phyloP scores from a whole-genome alignment of 2,888 invertebrate species.

The Cyaniris semiargus region DNA sequence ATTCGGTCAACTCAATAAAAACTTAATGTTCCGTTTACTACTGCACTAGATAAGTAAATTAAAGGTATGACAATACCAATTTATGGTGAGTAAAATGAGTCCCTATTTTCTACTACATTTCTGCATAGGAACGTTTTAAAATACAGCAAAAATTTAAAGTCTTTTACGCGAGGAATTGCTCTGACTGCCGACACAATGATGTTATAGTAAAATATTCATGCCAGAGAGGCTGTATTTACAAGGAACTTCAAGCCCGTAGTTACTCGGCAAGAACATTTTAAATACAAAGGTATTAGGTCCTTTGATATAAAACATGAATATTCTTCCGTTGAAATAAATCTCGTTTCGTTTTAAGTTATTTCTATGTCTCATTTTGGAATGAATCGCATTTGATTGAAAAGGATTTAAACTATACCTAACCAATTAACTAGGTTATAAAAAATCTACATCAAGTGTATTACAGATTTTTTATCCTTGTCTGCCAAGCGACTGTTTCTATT shows the following conservation, averaged over 20 bases:
- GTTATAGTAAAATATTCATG: slow-evolving; percentile 29
- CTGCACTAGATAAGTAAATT: too few relatives aligned
- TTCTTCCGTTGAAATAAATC: slow-evolving; percentile 21
- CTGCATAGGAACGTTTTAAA: background rate
- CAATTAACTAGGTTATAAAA: background rate
- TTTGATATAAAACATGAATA: slow-evolving; percentile 29
- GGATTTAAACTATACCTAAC: background rate
- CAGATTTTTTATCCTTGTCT: too few relatives aligned
- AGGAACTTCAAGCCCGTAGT: slow-evolving; percentile 26
- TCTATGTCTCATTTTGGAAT: background rate
- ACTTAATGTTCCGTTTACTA: too few relatives aligned
- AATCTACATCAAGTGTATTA: too few relatives aligned
- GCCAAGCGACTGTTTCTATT: too few relatives aligned
- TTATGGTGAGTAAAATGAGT: background rate
- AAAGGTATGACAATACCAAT: background rate
- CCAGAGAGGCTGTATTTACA: slow-evolving; percentile 19
- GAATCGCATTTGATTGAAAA: background rate
- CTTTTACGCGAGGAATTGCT: background rate
- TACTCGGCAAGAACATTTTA: slow-evolving; percentile 23
- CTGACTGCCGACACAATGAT: slow-evolving; percentile 21
- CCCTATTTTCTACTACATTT: background rate
- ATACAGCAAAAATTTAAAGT: slow-evolving; percentile 14
- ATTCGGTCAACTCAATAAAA: too few relatives aligned
- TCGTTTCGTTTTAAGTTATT: slow-evolving; percentile 7
- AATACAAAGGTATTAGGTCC: slow-evolving; percentile 24